Evolutionary conservation across 2,888 invertebrate species (phyloP).

Genomic region (Mimas tiliae): DNA sequence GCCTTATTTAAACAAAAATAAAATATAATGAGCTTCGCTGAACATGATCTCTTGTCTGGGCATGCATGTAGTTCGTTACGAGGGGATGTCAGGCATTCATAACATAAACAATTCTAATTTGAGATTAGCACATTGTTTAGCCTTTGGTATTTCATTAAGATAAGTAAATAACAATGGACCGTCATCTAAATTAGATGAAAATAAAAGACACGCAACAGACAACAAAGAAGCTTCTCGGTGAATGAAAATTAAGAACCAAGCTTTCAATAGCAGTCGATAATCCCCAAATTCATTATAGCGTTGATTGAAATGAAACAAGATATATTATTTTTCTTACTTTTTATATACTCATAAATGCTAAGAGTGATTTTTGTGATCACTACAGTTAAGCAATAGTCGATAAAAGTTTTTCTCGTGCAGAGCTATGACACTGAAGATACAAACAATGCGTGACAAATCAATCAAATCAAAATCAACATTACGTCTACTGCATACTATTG

Average conservation of each 20-base stretch:
- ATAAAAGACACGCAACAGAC: constrained; percentile 21
- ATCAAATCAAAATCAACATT: no score
- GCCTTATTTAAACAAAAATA: constrained; percentile 7
- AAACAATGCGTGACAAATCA: no score
- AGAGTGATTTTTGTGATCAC: no score
- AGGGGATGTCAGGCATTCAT: constrained; percentile 15
- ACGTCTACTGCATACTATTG: no score
- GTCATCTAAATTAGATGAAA: constrained; percentile 17
- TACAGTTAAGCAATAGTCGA: no score
- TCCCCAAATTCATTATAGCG: not conserved
- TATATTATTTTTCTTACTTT: no score
- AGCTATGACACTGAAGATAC: no score
- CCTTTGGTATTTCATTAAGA: constrained; percentile 17
- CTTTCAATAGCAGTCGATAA: constrained; percentile 9
- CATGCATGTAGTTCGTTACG: not conserved
- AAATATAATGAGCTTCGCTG: not conserved
- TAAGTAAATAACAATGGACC: constrained; percentile 17
- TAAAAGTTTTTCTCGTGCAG: no score
- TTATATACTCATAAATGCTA: no score
- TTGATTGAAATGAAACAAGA: not conserved
- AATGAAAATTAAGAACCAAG: constrained; percentile 10
- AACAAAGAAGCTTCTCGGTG: constrained; percentile 18
- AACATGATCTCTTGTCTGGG: not conserved
- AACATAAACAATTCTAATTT: constrained; percentile 20
- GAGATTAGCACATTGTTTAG: constrained; percentile 17